These are phyloP conservation scores for Thera britannica DNA, from an alignment of 2,888 invertebrate species.

Conservation along the genomic window DNA sequence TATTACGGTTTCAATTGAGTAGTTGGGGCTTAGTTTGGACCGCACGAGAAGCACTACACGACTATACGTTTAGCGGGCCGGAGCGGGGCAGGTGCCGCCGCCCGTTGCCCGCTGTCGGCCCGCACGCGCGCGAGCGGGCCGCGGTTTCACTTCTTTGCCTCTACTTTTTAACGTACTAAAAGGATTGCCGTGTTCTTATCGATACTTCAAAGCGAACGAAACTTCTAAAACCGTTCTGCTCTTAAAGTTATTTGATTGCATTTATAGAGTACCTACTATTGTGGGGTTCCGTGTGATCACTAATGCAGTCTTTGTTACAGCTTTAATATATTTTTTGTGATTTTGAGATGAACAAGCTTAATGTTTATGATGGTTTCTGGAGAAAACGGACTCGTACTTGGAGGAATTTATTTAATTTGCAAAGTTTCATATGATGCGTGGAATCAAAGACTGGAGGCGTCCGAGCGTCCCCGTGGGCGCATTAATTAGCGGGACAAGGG, in stretches of 20 bases:
- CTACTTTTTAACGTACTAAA: constrained; percentile 78
- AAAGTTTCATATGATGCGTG: constrained; percentile 48
- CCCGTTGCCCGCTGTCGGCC: constrained; percentile 47
- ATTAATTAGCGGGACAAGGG: constrained; percentile 77
- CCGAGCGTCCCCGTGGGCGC: constrained; percentile 73
- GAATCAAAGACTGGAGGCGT: constrained; percentile 56
- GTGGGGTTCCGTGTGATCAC: not conserved
- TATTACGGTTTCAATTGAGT: constrained; percentile 82
- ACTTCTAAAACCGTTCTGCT: constrained; percentile 44
- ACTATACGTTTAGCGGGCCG: constrained; percentile 73
- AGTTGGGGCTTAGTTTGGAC: constrained; percentile 77
- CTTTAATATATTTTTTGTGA: not conserved
- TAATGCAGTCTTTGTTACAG: not conserved
- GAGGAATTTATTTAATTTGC: constrained; percentile 23
- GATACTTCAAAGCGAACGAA: constrained; percentile 63
- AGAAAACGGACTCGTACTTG: not conserved
- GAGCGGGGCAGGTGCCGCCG: constrained; percentile 49
- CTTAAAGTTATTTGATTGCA: constrained; percentile 38
- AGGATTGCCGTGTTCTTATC: constrained; percentile 81
- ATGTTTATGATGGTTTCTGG: not conserved
- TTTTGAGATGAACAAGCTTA: not conserved
- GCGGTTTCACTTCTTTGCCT: constrained; percentile 66
- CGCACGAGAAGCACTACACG: constrained; percentile 75
- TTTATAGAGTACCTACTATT: constrained; percentile 13
- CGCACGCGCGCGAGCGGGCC: constrained; percentile 40